These are phyloP conservation scores for Emesis russula DNA, from an alignment of 2,888 invertebrate genomes.

Conservation along the genomic window DNA sequence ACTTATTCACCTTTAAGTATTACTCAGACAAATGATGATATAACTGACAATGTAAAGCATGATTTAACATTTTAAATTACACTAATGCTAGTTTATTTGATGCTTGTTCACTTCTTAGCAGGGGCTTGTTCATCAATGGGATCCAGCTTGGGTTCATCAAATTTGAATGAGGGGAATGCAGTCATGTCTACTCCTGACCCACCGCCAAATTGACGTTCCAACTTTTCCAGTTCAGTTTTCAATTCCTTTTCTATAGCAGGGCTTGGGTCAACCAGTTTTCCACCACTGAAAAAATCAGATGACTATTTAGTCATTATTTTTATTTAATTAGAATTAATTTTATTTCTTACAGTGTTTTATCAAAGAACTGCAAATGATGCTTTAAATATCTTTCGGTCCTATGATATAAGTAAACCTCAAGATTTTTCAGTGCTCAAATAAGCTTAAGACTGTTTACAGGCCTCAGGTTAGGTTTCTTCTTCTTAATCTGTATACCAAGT, in stretches of 20 bases:
- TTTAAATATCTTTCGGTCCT: no score
- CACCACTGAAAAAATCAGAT: conserved; percentile 96
- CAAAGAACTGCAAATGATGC: no score
- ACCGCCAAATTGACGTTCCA: conserved; percentile 98
- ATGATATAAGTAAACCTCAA: no score
- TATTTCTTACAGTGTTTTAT: no score
- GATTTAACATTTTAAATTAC: conserved; percentile 22
- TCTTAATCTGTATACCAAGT: no score
- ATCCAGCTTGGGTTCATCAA: conserved; percentile 97
- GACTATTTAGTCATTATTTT: no score
- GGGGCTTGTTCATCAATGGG: conserved; percentile 95
- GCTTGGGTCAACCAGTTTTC: conserved; percentile 98
- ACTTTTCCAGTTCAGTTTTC: conserved; percentile 98
- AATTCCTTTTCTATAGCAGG: conserved; percentile 98
- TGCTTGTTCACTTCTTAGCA: conserved; percentile 92
- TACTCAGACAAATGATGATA: conserved; percentile 16
- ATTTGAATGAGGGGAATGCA: conserved; percentile 99
- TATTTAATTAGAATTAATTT: no score
- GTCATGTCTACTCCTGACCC: conserved; percentile 98
- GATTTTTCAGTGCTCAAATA: no score
- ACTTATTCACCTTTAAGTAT: conserved; percentile 12
- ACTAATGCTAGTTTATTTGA: conserved; percentile 30
- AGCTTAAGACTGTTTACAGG: no score
- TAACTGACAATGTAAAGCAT: background rate
- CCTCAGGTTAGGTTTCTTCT: no score